These are phyloP conservation scores for Beroe ovata DNA, from an alignment of 37 sponge, comb jelly and placozoan species.

Conservation along the genomic window DNA sequence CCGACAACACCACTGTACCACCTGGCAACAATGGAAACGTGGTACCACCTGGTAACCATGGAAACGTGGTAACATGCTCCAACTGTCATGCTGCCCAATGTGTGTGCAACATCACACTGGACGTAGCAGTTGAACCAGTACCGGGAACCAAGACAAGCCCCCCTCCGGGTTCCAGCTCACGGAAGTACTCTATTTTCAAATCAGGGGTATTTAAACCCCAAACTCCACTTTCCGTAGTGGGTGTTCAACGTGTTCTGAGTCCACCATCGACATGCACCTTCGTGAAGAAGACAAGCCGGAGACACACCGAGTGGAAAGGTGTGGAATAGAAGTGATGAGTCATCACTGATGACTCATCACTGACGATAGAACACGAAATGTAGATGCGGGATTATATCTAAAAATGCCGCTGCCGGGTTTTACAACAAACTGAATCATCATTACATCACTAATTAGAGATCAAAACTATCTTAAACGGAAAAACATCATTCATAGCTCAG, in stretches of 20 bases:
- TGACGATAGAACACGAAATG: no score
- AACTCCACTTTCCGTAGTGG: background rate
- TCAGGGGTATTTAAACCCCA: slow-evolving; percentile 7
- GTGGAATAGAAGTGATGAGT: no score
- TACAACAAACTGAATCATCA: no score
- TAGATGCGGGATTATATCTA: no score
- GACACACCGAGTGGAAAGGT: slow-evolving; percentile 21
- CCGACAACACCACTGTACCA: background rate
- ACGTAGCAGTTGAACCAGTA: background rate
- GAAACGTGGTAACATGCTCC: background rate
- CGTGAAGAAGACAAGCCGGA: background rate
- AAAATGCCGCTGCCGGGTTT: no score
- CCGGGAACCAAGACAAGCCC: background rate
- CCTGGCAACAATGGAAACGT: background rate
- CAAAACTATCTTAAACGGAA: no score
- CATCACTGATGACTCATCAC: no score
- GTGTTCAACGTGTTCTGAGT: slow-evolving; percentile 19
- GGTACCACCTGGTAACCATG: slow-evolving; percentile 9
- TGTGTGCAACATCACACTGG: background rate
- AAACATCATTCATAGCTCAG: no score
- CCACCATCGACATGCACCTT: slow-evolving; percentile 56
- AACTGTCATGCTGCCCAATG: background rate
- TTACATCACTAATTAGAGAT: no score
- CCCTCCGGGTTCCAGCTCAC: background rate
- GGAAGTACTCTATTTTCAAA: slow-evolving; percentile 56